Conservation (phyloP, 2,888 invertebrate species). For the Agrenia bidenticulata region DNA sequence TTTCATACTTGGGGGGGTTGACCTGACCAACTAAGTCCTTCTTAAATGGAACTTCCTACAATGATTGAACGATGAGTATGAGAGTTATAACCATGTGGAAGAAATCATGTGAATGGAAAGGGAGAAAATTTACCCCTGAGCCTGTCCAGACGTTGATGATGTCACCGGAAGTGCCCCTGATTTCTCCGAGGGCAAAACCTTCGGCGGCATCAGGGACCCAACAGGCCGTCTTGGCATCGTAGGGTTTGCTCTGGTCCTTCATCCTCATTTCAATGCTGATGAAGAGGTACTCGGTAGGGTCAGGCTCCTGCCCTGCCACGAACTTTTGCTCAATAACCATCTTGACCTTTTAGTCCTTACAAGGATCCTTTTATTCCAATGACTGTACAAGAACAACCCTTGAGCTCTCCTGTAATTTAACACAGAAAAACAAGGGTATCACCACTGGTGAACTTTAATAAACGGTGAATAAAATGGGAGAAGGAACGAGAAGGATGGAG, state of each 20-base stretch:
- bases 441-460: not conserved
- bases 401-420: slow-evolving; percentile 14
- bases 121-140: slow-evolving; percentile 13
- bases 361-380: not conserved
- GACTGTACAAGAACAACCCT: slow-evolving; percentile 26
- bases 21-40: slow-evolving; percentile 93
- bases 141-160: slow-evolving; percentile 67
- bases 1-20: slow-evolving; percentile 98
- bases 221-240: slow-evolving; percentile 99
- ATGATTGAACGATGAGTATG: not conserved
- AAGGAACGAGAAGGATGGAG: not conserved
- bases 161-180: slow-evolving; percentile 98
- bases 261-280: slow-evolving; percentile 93
- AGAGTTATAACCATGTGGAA: not conserved
- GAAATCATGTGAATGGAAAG: too few relatives aligned
- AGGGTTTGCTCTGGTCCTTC: slow-evolving; percentile 97
- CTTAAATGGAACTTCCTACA: slow-evolving; percentile 89
- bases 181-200: slow-evolving; percentile 94
- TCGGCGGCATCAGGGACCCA: slow-evolving; percentile 99
- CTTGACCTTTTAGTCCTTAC: too few relatives aligned
- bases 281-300: slow-evolving; percentile 92
- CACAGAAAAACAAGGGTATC: slow-evolving; percentile 1
- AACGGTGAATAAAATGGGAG: not conserved
- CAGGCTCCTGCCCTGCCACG: slow-evolving; percentile 67
- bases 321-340: slow-evolving; percentile 49